Percentiles rank a stretch among this genome's conserved stretches.
Conservation (phyloP, 2,888 invertebrate species). For the Dynastes grantii region DNA sequence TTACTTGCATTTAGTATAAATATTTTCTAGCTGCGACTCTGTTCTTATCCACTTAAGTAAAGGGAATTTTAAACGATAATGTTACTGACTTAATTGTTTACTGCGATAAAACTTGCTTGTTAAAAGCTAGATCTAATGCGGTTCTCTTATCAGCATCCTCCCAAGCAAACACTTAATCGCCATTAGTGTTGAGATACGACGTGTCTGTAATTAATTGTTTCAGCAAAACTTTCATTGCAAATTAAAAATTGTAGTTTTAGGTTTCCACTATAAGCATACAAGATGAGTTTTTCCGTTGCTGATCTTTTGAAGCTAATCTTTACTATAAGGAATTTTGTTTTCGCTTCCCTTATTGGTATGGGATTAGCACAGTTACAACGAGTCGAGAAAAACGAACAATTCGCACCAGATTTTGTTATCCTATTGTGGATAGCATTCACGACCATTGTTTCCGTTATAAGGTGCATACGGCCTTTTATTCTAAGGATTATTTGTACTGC, state of each 20-base stretch:
- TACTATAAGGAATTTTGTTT: constrained; percentile 28
- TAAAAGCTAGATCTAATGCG: not conserved
- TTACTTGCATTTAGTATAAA: no score
- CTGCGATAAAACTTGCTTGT: not conserved
- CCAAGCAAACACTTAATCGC: not conserved
- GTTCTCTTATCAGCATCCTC: not conserved
- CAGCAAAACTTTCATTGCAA: not conserved
- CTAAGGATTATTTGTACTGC: not conserved
- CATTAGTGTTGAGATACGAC: not conserved
- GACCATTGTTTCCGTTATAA: constrained; percentile 6
- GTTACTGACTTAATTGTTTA: not conserved
- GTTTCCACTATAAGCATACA: not conserved
- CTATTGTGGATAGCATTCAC: constrained; percentile 32
- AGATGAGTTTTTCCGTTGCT: not conserved
- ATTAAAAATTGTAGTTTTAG: not conserved
- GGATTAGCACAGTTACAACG: constrained; percentile 3
- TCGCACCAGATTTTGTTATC: constrained; percentile 25
- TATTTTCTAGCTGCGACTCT: no score
- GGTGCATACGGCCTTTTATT: constrained; percentile 18
- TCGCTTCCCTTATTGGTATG: constrained; percentile 10
- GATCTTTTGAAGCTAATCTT: constrained; percentile 10
- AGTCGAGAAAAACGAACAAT: constrained; percentile 18
- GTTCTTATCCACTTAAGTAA: no score
- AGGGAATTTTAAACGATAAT: no score
- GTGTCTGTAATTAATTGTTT: not conserved